phyloP scores from a whole-genome alignment of 2,113 vertebrate species.

The Microcebus griseorufus region DNA sequence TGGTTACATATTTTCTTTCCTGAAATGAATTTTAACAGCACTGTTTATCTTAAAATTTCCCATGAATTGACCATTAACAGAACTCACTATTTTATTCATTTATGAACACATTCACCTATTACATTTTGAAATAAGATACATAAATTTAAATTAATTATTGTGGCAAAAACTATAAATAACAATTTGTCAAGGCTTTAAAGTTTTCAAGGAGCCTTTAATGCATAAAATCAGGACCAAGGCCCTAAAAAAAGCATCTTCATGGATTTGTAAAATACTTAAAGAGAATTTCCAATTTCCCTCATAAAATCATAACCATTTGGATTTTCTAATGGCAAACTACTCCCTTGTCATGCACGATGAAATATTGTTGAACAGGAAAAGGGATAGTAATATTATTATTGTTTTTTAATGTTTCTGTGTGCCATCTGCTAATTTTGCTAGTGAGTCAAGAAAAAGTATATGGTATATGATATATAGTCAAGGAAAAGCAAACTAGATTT shows the following conservation, averaged over 20 bases:
- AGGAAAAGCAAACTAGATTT: neutral
- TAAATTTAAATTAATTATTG: neutral
- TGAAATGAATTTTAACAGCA: neutral
- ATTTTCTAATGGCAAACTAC: neutral
- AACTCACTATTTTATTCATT: slow-evolving; percentile 6
- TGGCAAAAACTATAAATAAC: neutral
- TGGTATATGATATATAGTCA: neutral
- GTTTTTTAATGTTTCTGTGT: neutral
- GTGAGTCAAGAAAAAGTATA: neutral
- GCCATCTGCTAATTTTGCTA: neutral
- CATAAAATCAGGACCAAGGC: neutral
- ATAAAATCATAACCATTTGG: neutral
- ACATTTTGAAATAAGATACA: neutral
- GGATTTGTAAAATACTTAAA: neutral
- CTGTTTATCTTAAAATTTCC: neutral
- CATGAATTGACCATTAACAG: neutral
- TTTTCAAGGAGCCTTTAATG: slow-evolving; percentile 10
- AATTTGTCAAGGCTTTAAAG: neutral
- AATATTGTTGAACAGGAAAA: neutral
- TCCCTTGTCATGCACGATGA: neutral
- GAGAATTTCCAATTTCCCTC: neutral
- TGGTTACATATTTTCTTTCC: slow-evolving; percentile 29
- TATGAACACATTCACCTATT: neutral
- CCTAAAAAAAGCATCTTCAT: neutral
- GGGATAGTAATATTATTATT: neutral